Percentiles rank a stretch among this genome's conserved stretches.
Evolutionary conservation across 2,888 invertebrate species (phyloP).

Genomic region (Metopia argyrocephala): DNA sequence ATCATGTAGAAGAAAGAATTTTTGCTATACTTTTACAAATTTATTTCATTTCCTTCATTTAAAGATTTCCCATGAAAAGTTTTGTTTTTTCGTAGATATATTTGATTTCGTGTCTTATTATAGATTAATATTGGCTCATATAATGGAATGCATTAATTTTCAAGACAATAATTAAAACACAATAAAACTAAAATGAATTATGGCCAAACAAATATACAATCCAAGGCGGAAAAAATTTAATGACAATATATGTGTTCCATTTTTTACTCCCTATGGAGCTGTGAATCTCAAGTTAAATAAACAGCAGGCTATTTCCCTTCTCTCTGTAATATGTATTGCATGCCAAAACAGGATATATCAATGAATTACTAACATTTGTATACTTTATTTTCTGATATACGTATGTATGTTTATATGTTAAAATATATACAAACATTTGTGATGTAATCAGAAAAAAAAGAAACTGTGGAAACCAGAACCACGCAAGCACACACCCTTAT

Average conservation of each 20-base stretch:
- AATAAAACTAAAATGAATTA: constrained; percentile 46
- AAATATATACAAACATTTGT: constrained; percentile 17
- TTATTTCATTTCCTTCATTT: too few species aligned
- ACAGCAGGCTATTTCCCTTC: constrained; percentile 56
- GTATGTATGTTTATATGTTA: background rate
- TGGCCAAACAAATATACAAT: constrained; percentile 35
- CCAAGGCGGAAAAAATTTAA: constrained; percentile 6
- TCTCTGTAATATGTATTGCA: constrained; percentile 41
- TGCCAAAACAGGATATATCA: constrained; percentile 53
- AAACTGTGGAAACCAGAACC: constrained; percentile 27
- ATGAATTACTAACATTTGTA: too few species aligned
- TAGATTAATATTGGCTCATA: background rate
- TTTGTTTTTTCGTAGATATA: too few species aligned
- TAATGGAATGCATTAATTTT: background rate
- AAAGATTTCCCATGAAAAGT: too few species aligned
- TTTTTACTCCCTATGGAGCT: constrained; percentile 46
- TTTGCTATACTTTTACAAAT: too few species aligned
- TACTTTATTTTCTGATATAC: too few species aligned
- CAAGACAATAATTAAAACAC: constrained; percentile 51
- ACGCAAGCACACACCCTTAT: constrained; percentile 50
- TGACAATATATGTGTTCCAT: background rate
- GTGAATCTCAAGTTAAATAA: constrained; percentile 56
- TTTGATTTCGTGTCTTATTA: background rate
- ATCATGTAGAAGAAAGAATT: too few species aligned
- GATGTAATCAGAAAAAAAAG: constrained; percentile 39